Evolutionary conservation across 1,140 invertebrate species (phyloP), one percentile per base, ranked within the genome.

Genomic region (Propsilocerus akamusi): DNA sequence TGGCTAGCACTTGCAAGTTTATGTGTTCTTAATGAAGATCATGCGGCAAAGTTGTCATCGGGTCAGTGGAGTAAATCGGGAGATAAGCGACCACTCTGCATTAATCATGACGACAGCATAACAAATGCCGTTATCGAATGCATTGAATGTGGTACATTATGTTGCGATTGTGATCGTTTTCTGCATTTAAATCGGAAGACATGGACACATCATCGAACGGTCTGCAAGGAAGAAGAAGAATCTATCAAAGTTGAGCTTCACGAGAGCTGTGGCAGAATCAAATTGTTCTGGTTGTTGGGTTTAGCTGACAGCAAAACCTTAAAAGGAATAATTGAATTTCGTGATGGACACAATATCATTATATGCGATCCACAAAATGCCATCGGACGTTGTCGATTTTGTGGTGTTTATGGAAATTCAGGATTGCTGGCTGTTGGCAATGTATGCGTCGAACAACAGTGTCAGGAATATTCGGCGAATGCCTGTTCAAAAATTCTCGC

Each of bases 81-180:
- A 41, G 62, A 66, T 24, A 63, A 62, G 0, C 62, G 70, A 0
- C 65, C 70, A 5, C 81, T 83, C 25, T 99, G 95, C 69, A 83
- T 76, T 47, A 99, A 99, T 66, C 95, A 99, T 63, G 95, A 99
- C 62, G 95, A 99, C 63, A 88, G 89, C 2, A 81, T 90, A 59
- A 99, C 94, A 0, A 73, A 80, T 2, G 94, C 94, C 1, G 87
- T 96, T 34, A 90, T 98, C 46, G 82, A 88, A 51, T 99, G 95
- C 64, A 82, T 80, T 51, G 72, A 76, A 6, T 99, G 95, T 63
- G 90, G 89, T 4, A 87, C 92, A 55, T 70, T 97, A 11, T 99
- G 95, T 66, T 81, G 84, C 1, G 95, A 97, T 59, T 99, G 95
- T 66, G 94, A 97, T 66, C 73, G 90, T 23, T 88, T 94, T 59